Evolutionary conservation across 2,888 invertebrate species (phyloP).

Genomic region (Dysmachus trigonus): DNA sequence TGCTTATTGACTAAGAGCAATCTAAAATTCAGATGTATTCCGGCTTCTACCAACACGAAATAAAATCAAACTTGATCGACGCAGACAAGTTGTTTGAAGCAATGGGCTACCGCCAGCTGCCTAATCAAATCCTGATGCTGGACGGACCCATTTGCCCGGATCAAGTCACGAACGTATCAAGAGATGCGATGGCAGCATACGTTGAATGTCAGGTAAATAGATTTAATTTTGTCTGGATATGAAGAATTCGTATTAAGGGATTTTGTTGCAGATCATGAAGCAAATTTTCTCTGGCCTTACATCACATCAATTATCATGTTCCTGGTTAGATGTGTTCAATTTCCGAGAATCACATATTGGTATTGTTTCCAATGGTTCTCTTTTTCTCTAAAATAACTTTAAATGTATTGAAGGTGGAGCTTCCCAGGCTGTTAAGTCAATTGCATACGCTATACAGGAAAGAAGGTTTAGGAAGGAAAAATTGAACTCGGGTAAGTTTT

Average conservation of each 20-base stretch:
- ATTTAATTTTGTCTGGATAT: neutral
- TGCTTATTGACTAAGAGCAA: neutral
- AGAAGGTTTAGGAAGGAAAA: constrained; percentile 58
- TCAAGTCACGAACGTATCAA: constrained; percentile 78
- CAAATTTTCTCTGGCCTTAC: constrained; percentile 77
- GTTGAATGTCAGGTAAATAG: constrained; percentile 82
- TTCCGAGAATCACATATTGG: constrained; percentile 61
- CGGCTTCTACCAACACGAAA: constrained; percentile 88
- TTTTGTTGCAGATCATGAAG: constrained; percentile 73
- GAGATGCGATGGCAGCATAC: constrained; percentile 86
- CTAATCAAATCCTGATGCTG: constrained; percentile 67
- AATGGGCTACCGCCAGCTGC: constrained; percentile 80
- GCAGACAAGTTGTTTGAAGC: constrained; percentile 80
- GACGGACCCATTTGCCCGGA: constrained; percentile 85
- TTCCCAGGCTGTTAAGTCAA: constrained; percentile 58
- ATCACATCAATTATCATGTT: constrained; percentile 66
- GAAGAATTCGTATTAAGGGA: neutral
- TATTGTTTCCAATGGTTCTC: constrained; percentile 43
- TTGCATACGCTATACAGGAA: constrained; percentile 58
- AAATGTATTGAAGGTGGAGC: constrained; percentile 54
- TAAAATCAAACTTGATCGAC: constrained; percentile 81
- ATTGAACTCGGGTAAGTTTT: constrained; percentile 50
- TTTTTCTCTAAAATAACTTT: neutral
- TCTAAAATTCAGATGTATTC: constrained; percentile 75
- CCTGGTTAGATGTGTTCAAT: constrained; percentile 74